These are phyloP conservation scores for Tinamus major DNA, from an alignment of 2,797 vertebrate genomes.

Conservation along the genomic window DNA sequence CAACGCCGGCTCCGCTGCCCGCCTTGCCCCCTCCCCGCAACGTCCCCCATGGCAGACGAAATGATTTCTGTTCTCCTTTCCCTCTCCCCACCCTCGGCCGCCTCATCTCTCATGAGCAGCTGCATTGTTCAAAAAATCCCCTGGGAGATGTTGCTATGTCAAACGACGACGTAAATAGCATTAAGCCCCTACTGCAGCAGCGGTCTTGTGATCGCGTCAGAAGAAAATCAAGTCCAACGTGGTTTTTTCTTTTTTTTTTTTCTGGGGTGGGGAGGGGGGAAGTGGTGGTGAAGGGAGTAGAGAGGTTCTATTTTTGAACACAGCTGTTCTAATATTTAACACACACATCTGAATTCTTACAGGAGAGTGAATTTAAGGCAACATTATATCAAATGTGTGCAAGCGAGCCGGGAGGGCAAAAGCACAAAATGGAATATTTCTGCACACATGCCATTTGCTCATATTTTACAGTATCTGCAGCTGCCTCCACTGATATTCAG, in stretches of 20 bases:
- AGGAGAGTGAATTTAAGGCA: conserved; percentile 28
- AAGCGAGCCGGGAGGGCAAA: neutral
- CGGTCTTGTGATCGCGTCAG: conserved; percentile 67
- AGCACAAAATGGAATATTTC: neutral
- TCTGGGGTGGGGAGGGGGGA: too few relatives aligned
- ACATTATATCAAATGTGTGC: neutral
- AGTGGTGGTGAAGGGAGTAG: neutral
- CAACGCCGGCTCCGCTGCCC: conserved; percentile 14
- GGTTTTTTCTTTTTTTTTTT: neutral
- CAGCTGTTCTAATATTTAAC: conserved; percentile 61
- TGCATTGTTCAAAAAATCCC: conserved; percentile 74
- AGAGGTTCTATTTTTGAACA: conserved; percentile 66
- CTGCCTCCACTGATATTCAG: neutral
- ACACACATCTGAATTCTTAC: conserved; percentile 14
- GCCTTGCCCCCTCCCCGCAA: neutral
- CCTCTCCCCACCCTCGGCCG: conserved; percentile 13
- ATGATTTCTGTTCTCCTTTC: conserved; percentile 45
- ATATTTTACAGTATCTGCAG: neutral
- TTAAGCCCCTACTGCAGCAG: conserved; percentile 72
- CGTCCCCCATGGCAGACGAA: conserved; percentile 41
- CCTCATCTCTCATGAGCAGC: conserved; percentile 70
- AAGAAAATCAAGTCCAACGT: conserved; percentile 73
- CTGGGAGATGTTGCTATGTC: conserved; percentile 71
- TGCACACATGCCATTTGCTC: neutral
- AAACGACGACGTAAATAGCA: conserved; percentile 75